Evolutionary conservation across 2,797 vertebrate genomes (phyloP).

Genomic region (Peromyscus attwateri): DNA sequence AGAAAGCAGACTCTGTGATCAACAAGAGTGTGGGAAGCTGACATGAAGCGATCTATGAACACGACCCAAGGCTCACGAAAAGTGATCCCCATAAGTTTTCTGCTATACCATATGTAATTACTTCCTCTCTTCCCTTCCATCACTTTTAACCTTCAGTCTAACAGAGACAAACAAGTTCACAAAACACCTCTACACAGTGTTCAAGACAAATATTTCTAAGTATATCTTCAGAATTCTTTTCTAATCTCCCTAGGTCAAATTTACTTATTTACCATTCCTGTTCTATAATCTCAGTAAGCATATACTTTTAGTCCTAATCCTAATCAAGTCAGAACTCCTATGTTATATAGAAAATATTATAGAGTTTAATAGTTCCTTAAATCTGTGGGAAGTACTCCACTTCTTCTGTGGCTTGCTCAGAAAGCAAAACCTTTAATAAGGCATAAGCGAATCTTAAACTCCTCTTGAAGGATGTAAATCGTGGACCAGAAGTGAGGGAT

Average conservation of each 20-base stretch:
- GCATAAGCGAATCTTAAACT: neutral
- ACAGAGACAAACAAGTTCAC: neutral
- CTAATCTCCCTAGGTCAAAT: neutral
- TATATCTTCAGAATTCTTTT: neutral
- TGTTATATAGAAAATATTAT: neutral
- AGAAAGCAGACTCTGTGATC: neutral
- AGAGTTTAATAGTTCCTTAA: neutral
- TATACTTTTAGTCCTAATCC: neutral
- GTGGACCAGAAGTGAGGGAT: neutral
- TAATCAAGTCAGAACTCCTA: neutral
- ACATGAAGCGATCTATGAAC: neutral
- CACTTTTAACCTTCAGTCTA: neutral
- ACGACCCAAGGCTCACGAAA: neutral
- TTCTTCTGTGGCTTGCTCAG: neutral
- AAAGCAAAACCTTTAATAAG: slow-evolving; percentile 2
- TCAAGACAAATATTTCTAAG: neutral
- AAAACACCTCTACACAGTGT: neutral
- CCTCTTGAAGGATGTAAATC: neutral
- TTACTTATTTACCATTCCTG: neutral
- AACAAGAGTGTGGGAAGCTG: neutral
- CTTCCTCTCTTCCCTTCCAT: neutral
- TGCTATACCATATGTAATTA: neutral
- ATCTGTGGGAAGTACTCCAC: neutral
- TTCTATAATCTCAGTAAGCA: neutral
- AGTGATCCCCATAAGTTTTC: neutral